Evolutionary conservation across 2,113 vertebrate genomes (phyloP).

Genomic region (Nothocercus julius): DNA sequence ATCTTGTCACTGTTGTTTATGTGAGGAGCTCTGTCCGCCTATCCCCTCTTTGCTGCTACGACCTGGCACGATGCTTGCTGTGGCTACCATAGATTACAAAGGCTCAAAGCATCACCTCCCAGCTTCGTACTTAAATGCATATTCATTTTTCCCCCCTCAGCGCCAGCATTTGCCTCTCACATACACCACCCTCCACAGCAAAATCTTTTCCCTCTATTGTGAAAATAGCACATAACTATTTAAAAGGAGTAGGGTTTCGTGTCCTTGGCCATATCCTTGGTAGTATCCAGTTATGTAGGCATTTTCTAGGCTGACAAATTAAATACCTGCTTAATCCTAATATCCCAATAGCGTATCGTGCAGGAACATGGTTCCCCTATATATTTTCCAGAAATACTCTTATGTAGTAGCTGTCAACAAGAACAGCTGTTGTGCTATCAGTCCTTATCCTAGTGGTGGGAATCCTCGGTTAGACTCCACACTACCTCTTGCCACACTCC

Average conservation of each 20-base stretch:
- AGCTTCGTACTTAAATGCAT: rapidly evolving
- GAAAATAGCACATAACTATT: rapidly evolving
- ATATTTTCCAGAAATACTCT: background rate
- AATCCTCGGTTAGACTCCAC: too few species aligned
- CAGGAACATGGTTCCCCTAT: background rate
- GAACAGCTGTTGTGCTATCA: too few species aligned
- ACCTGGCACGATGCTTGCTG: background rate
- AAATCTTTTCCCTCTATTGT: background rate
- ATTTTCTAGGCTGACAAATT: background rate
- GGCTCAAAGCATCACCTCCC: background rate
- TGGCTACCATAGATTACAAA: rapidly evolving
- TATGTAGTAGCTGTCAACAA: background rate
- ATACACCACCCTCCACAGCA: background rate
- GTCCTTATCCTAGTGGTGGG: too few species aligned
- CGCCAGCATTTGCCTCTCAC: background rate
- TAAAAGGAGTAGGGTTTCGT: background rate
- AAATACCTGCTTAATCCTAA: background rate
- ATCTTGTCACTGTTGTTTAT: constrained; percentile 11
- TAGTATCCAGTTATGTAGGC: background rate
- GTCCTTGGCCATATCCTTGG: background rate
- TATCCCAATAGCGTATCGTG: background rate
- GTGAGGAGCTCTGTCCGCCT: constrained; percentile 2
- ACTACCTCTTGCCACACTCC: background rate
- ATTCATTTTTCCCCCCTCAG: background rate
- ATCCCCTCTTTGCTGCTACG: background rate